phyloP scores from a whole-genome alignment of 2,797 vertebrate species.

The Eidolon dupreanum region DNA sequence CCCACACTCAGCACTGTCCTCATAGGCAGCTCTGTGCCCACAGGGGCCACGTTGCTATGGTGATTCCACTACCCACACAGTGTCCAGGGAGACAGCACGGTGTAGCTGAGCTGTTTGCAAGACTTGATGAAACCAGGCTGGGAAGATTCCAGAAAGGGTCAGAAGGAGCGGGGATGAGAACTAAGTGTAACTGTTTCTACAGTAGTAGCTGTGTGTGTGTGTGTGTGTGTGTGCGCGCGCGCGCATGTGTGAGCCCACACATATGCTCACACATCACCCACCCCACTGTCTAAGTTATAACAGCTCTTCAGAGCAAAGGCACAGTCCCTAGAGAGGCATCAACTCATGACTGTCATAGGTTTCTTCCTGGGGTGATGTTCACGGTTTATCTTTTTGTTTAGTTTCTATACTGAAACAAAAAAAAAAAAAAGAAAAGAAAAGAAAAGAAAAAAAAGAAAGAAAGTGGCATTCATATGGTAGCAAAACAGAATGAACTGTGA shows the following conservation, averaged over 20 bases:
- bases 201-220: background rate
- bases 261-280: accelerated
- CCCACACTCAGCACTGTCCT: background rate
- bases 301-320: background rate
- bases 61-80: slow-evolving; percentile 66
- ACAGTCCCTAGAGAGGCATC: background rate
- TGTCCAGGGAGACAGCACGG: slow-evolving; percentile 74
- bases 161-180: background rate
- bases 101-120: slow-evolving; percentile 53
- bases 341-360: background rate
- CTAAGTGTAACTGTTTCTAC: background rate
- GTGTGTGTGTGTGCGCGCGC: accelerated
- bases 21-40: slow-evolving; percentile 49
- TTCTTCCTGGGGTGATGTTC: background rate
- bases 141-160: slow-evolving; percentile 58
- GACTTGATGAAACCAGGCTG: slow-evolving; percentile 59
- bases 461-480: background rate
- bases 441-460: too few relatives aligned
- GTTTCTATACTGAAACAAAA: background rate
- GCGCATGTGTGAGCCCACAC: accelerated
- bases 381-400: background rate
- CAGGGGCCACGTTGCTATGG: slow-evolving; percentile 72
- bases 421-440: background rate
- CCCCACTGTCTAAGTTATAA: background rate
- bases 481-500: background rate